Evolutionary conservation across 2,797 vertebrate species (phyloP).

Genomic region (Coregonus suidteri): DNA sequence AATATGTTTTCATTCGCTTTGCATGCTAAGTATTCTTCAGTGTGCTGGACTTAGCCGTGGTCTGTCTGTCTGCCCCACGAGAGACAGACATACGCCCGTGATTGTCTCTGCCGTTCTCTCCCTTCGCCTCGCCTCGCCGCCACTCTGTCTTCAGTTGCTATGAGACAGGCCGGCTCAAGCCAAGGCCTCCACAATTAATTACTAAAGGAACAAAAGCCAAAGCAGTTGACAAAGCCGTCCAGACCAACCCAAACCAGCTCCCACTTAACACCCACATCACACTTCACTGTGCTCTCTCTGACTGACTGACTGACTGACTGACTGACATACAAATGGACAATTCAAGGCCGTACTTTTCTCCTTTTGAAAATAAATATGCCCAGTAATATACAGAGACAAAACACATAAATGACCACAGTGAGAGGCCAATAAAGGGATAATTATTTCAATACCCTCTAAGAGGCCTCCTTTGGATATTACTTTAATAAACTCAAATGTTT

Average conservation of each 20-base stretch:
- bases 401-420: constrained; percentile 22
- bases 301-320: neutral
- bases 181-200: constrained; percentile 78
- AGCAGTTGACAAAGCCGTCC: constrained; percentile 71
- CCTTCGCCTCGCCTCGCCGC: constrained; percentile 27
- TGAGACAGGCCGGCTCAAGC: constrained; percentile 75
- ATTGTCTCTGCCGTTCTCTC: constrained; percentile 49
- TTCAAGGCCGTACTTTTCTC: constrained; percentile 53
- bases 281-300: constrained; percentile 57
- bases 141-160: constrained; percentile 73
- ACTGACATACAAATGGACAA: constrained; percentile 69
- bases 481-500: neutral
- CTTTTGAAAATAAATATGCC: constrained; percentile 34
- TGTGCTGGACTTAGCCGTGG: constrained; percentile 28
- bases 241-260: constrained; percentile 72
- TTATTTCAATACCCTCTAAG: constrained; percentile 38
- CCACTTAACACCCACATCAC: constrained; percentile 76
- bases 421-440: constrained; percentile 55
- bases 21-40: constrained; percentile 23
- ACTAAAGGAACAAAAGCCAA: constrained; percentile 74
- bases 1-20: neutral
- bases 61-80: constrained; percentile 42
- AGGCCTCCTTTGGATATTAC: constrained; percentile 34
- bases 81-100: constrained; percentile 58
- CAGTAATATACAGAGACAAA: constrained; percentile 37